phyloP scores from a whole-genome alignment of 1,140 invertebrate species.

The Bombus terrestris region DNA sequence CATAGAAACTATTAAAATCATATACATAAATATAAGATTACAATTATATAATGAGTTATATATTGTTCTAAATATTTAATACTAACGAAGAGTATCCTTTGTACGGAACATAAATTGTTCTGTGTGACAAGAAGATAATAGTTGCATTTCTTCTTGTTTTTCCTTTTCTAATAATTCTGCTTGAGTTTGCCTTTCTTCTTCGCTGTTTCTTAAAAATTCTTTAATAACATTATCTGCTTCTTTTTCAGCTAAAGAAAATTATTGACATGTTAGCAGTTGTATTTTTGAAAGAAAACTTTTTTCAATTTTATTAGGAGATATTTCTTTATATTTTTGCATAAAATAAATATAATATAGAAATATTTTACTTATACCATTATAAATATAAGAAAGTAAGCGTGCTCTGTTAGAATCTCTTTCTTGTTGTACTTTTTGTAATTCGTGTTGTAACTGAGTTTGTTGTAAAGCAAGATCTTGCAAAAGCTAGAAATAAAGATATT shows the following conservation, averaged over 20 bases:
- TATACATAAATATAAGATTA: not conserved
- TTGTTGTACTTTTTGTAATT: constrained; percentile 87
- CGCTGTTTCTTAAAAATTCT: constrained; percentile 85
- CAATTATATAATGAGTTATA: not conserved
- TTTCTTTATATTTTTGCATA: constrained; percentile 77
- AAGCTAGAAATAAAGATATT: constrained; percentile 80
- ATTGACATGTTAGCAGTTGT: constrained; percentile 35
- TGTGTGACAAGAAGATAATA: constrained; percentile 83
- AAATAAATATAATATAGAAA: constrained; percentile 48
- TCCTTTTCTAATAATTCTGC: constrained; percentile 86
- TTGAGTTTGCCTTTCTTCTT: constrained; percentile 84
- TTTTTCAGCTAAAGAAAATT: constrained; percentile 83
- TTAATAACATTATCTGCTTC: constrained; percentile 86
- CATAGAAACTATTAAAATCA: constrained; percentile 85
- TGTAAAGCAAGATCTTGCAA: constrained; percentile 85
- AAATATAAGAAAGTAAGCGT: constrained; percentile 81
- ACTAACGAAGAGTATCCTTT: constrained; percentile 79
- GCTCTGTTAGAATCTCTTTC: constrained; percentile 85
- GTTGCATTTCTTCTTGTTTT: constrained; percentile 84
- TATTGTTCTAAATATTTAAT: constrained; percentile 26
- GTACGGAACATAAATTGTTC: constrained; percentile 78
- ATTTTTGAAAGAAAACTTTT: not conserved
- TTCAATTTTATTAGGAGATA: not conserved
- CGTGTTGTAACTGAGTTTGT: constrained; percentile 85
- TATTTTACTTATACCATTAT: constrained; percentile 70